These are phyloP conservation scores for Hoplodrina blanda DNA, from an alignment of 2,888 invertebrate species.

Conservation along the genomic window DNA sequence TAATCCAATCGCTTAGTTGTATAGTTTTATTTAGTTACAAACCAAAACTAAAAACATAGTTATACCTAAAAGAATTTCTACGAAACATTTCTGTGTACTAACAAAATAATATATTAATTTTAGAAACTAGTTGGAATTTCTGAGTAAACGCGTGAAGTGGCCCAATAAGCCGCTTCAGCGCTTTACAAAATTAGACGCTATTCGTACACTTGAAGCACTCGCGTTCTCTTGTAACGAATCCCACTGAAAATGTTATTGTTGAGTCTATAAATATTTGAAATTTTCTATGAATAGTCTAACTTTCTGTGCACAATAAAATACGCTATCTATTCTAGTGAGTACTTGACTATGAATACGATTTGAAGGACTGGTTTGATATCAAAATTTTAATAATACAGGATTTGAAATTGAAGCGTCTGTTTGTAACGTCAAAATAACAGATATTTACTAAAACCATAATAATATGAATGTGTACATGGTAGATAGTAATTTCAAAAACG, in stretches of 20 bases:
- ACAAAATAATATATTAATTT: conserved; percentile 41
- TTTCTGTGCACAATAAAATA: conserved; percentile 2
- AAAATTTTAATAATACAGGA: not conserved
- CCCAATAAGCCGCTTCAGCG: conserved; percentile 41
- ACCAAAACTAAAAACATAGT: not conserved
- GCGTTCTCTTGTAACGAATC: conserved; percentile 24
- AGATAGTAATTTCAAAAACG: no score
- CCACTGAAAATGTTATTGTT: conserved; percentile 42
- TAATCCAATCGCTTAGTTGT: no score
- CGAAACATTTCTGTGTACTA: conserved; percentile 16
- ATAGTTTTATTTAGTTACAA: not conserved
- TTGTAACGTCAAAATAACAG: no score
- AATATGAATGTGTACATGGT: no score
- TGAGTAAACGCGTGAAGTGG: conserved; percentile 21
- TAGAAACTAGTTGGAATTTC: conserved; percentile 25
- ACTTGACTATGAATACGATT: no score
- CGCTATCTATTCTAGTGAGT: not conserved
- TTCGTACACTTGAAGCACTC: conserved; percentile 28
- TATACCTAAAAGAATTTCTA: not conserved
- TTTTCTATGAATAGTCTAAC: conserved; percentile 24
- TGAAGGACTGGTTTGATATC: not conserved
- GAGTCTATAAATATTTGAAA: conserved; percentile 38
- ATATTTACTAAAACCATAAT: no score
- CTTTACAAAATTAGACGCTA: conserved; percentile 55
- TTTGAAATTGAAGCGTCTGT: not conserved